phyloP scores from a whole-genome alignment of 2,888 invertebrate species.

The Brachypterus glaber region DNA sequence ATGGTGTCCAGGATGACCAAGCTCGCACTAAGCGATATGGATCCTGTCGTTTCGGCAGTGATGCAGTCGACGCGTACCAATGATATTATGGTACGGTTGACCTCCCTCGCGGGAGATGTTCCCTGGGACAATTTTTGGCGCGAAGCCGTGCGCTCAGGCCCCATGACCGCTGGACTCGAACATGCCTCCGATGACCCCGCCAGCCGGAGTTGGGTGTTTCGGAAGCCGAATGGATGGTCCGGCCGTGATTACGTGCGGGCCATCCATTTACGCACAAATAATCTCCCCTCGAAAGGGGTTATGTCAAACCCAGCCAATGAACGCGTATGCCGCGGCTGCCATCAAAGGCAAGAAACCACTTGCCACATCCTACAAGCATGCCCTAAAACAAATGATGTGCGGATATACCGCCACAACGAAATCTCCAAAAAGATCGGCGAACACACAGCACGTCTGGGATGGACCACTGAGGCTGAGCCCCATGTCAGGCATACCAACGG shows the following conservation, averaged over 20 bases:
- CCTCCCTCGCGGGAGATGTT: constrained; percentile 6
- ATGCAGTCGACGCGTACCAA: neutral
- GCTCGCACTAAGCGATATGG: too few species aligned
- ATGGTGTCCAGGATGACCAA: too few species aligned
- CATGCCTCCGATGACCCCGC: constrained; percentile 7
- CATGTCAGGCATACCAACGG: too few species aligned
- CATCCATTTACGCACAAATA: neutral
- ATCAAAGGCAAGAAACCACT: too few species aligned
- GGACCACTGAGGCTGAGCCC: too few species aligned
- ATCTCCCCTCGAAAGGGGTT: neutral
- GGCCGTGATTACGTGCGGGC: constrained; percentile 3
- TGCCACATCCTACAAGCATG: neutral
- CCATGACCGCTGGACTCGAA: constrained; percentile 5
- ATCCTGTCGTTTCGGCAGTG: neutral
- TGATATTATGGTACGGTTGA: constrained; percentile 1
- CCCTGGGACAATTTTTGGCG: constrained; percentile 1
- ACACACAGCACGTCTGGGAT: too few species aligned
- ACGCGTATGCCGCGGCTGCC: too few species aligned
- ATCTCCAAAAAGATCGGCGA: neutral
- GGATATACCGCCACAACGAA: constrained; percentile 1
- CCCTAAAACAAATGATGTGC: neutral
- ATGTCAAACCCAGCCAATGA: neutral
- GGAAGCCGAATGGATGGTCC: neutral
- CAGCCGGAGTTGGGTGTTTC: constrained; percentile 16
- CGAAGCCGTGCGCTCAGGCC: constrained; percentile 1